A percentile compares a stretch with the other conserved stretches of the same genome.
phyloP scores from a whole-genome alignment of 37 sponge, comb jelly and placozoan genomes.

The Haliclona indistincta region DNA sequence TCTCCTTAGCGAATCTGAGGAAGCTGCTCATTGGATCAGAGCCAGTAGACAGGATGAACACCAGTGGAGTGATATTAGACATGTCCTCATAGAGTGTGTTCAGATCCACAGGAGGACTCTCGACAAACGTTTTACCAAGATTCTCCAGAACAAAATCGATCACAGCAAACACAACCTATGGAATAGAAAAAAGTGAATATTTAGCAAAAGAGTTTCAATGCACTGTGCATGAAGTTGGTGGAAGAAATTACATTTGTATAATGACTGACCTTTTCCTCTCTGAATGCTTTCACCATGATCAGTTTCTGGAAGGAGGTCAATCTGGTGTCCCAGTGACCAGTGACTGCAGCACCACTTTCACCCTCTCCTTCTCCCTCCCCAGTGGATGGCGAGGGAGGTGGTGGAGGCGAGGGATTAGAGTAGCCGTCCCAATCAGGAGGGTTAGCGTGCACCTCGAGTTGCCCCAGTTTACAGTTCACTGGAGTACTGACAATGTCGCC shows the following conservation, averaged over 20 bases:
- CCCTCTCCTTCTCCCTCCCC: slow-evolving; percentile 24
- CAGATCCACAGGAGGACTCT: slow-evolving; percentile 90
- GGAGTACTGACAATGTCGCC: slow-evolving; percentile 76
- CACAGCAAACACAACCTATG: slow-evolving; percentile 76
- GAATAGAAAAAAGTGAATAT: neutral
- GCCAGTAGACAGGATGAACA: slow-evolving; percentile 97
- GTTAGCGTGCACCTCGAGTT: slow-evolving; percentile 62
- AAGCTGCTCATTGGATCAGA: slow-evolving; percentile 98
- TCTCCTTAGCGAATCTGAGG: slow-evolving; percentile 95
- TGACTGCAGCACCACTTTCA: slow-evolving; percentile 19
- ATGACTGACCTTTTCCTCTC: slow-evolving; percentile 79
- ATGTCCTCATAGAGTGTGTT: slow-evolving; percentile 85
- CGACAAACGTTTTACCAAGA: slow-evolving; percentile 92
- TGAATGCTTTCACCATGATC: slow-evolving; percentile 86
- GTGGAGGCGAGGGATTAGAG: slow-evolving; percentile 26
- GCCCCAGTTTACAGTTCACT: slow-evolving; percentile 71
- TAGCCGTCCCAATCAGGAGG: slow-evolving; percentile 77
- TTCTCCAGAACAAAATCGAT: slow-evolving; percentile 89
- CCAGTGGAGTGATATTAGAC: slow-evolving; percentile 85
- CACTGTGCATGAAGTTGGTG: neutral
- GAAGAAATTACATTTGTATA: neutral
- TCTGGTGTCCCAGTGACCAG: slow-evolving; percentile 90
- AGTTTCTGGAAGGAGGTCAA: slow-evolving; percentile 90
- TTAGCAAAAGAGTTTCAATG: neutral
- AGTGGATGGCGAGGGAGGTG: neutral